Percentiles rank a stretch among this genome's conserved stretches.
Evolutionary conservation across 2,888 invertebrate genomes (phyloP).

Genomic region (Phlogophora meticulosa): DNA sequence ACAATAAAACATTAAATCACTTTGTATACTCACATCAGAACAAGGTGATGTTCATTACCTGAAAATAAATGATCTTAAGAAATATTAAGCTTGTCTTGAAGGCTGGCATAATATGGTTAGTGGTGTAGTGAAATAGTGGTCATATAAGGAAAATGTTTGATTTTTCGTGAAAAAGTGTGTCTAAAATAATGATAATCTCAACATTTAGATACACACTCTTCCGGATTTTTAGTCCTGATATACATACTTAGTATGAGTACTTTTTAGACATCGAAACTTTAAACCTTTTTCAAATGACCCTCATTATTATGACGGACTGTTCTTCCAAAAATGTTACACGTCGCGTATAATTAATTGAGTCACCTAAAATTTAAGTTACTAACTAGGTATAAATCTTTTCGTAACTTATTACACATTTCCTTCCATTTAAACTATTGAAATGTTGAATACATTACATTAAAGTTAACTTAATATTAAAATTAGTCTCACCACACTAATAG

Average conservation of each 20-base stretch:
- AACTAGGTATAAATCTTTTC: constrained; percentile 23
- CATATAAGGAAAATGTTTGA: neutral
- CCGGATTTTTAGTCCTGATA: no score
- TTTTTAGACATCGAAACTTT: neutral
- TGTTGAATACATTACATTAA: constrained; percentile 27
- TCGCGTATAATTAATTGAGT: constrained; percentile 8
- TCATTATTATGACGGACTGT: neutral
- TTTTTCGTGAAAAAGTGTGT: neutral
- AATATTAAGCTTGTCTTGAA: neutral
- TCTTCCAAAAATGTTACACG: neutral
- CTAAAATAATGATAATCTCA: neutral
- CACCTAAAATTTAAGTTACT: neutral
- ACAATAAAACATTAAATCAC: constrained; percentile 11
- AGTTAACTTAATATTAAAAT: constrained; percentile 29
- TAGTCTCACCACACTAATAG: neutral
- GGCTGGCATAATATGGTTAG: neutral
- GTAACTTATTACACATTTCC: constrained; percentile 38
- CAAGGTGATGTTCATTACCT: constrained; percentile 8
- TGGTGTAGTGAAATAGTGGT: no score
- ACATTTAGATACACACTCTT: neutral
- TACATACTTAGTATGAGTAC: neutral
- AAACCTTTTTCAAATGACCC: neutral
- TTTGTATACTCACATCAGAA: neutral
- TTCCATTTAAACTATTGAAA: constrained; percentile 15
- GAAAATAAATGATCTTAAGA: constrained; percentile 4